Evolutionary conservation across 2,797 vertebrate genomes (phyloP).

Genomic region (Merluccius polli): DNA sequence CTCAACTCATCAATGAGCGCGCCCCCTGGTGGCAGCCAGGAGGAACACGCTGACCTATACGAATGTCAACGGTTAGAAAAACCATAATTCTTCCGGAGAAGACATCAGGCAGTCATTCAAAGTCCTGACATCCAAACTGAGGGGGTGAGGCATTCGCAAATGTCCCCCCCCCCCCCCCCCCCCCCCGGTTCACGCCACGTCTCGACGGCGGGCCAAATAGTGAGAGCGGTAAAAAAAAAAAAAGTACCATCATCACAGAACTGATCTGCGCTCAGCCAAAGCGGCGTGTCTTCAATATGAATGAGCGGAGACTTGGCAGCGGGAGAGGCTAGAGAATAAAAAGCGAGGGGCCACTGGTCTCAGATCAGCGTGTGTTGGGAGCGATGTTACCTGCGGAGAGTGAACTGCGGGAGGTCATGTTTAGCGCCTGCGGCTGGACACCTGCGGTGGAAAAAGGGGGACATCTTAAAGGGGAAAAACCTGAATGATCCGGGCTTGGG

Average conservation of each 20-base stretch:
- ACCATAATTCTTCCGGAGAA: neutral
- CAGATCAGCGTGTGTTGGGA: slow-evolving; percentile 34
- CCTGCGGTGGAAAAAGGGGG: slow-evolving; percentile 39
- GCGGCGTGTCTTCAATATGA: neutral
- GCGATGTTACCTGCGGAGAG: slow-evolving; percentile 46
- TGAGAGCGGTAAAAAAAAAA: neutral
- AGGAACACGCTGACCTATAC: neutral
- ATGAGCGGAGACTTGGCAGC: slow-evolving; percentile 20
- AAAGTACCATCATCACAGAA: slow-evolving; percentile 1
- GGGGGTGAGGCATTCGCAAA: neutral
- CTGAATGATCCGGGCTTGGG: slow-evolving; percentile 32
- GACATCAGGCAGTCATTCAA: neutral
- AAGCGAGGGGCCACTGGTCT: slow-evolving; percentile 15
- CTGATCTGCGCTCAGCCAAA: slow-evolving; percentile 22
- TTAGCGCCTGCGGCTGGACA: slow-evolving; percentile 55
- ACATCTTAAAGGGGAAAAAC: slow-evolving; percentile 47
- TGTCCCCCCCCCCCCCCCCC: neutral
- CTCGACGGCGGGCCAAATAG: neutral
- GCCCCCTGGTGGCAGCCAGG: slow-evolving; percentile 11
- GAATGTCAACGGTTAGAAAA: neutral
- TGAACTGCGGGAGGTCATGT: slow-evolving; percentile 47
- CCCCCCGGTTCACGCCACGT: too few species aligned
- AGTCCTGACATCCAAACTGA: neutral
- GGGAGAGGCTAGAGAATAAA: slow-evolving; percentile 31
- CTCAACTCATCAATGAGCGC: neutral